phyloP scores from a whole-genome alignment of 2,888 invertebrate genomes.

The Sinopyrophorus schimmeli region DNA sequence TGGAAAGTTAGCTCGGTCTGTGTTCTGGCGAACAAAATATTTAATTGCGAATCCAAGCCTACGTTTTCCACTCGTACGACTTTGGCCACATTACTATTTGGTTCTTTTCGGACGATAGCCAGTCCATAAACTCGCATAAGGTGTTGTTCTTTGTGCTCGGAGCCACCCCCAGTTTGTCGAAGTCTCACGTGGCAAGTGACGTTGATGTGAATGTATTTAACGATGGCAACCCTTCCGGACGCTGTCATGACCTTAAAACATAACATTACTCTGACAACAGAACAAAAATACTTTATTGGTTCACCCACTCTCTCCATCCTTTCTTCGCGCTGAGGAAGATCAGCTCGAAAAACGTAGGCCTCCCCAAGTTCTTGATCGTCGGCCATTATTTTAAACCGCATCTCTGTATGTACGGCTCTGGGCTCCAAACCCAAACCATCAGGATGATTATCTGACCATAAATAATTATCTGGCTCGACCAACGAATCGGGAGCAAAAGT shows the following conservation, averaged over 20 bases:
- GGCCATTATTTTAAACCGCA: slow-evolving; percentile 66
- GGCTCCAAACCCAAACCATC: slow-evolving; percentile 73
- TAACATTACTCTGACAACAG: neutral
- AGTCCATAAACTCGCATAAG: slow-evolving; percentile 70
- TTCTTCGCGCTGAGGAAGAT: slow-evolving; percentile 69
- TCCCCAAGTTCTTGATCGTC: slow-evolving; percentile 65
- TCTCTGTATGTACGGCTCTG: slow-evolving; percentile 67
- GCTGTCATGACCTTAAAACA: slow-evolving; percentile 46
- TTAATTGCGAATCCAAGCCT: slow-evolving; percentile 70
- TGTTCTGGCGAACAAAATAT: slow-evolving; percentile 66
- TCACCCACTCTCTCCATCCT: slow-evolving; percentile 62
- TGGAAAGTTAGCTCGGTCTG: slow-evolving; percentile 68
- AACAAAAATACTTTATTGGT: too few species aligned
- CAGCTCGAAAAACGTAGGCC: slow-evolving; percentile 69
- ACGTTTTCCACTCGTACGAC: slow-evolving; percentile 67
- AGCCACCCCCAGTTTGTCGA: slow-evolving; percentile 62
- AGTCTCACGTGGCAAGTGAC: slow-evolving; percentile 69
- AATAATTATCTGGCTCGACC: slow-evolving; percentile 66
- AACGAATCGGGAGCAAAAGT: slow-evolving; percentile 70
- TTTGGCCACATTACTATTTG: slow-evolving; percentile 59
- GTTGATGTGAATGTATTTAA: slow-evolving; percentile 69
- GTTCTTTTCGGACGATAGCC: slow-evolving; percentile 66
- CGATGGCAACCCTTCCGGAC: slow-evolving; percentile 56
- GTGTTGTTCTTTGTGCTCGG: slow-evolving; percentile 62
- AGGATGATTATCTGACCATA: slow-evolving; percentile 78